phyloP scores from a whole-genome alignment of 2,113 vertebrate genomes.

The Rhinoptilus africanus region DNA sequence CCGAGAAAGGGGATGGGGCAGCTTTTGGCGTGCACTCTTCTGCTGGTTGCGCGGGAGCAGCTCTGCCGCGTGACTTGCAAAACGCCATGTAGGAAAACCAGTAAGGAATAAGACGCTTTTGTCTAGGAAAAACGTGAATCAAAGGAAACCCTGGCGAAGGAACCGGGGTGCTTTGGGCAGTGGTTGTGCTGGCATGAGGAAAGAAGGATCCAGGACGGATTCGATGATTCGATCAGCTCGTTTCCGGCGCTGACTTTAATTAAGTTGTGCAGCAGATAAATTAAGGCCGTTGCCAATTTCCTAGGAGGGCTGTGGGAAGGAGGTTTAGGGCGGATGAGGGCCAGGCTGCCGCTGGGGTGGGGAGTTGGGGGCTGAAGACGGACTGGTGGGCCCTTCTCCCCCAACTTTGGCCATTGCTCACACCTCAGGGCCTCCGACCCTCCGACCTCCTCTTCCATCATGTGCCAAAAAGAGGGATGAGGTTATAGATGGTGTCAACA shows the following conservation, averaged over 20 bases:
- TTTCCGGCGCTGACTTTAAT: constrained; percentile 16
- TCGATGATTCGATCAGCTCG: not conserved
- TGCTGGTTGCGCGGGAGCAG: not conserved
- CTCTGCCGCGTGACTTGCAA: not conserved
- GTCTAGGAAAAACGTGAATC: not conserved
- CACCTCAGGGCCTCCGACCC: not conserved
- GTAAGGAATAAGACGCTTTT: not conserved
- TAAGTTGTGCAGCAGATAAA: constrained; percentile 49
- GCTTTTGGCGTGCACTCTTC: not conserved
- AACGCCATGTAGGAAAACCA: not conserved
- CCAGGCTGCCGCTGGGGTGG: accelerated
- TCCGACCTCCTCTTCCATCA: not conserved
- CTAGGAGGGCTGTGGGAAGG: not conserved
- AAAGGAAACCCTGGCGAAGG: not conserved
- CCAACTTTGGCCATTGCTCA: accelerated
- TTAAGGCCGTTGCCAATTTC: not conserved
- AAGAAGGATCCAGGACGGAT: not conserved
- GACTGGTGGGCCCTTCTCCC: not conserved
- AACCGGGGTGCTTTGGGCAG: not conserved
- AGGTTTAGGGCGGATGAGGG: not conserved
- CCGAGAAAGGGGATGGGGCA: accelerated
- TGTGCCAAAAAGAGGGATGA: constrained; percentile 11
- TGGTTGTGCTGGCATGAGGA: not conserved
- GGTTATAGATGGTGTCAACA: not conserved
- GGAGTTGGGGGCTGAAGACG: not conserved